These are phyloP conservation scores for Cheilosia soror DNA, from an alignment of 2,888 invertebrate genomes.

Conservation along the genomic window DNA sequence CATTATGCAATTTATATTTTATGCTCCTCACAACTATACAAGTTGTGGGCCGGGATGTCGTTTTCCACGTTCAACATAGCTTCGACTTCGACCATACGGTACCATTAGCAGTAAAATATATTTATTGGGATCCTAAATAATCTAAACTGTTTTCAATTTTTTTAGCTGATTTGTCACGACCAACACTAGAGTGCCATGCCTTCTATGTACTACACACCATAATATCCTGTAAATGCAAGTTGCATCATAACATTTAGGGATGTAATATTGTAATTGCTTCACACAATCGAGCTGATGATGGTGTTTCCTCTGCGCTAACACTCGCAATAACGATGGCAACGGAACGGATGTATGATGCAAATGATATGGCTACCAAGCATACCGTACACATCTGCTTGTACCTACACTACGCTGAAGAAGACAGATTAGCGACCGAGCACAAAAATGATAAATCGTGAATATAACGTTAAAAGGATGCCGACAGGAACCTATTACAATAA, in stretches of 20 bases:
- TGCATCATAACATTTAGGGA: conserved; percentile 43
- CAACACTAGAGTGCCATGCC: too few species aligned
- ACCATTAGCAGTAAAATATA: conserved; percentile 34
- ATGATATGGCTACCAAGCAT: conserved; percentile 30
- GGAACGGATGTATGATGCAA: conserved; percentile 26
- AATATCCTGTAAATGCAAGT: not conserved
- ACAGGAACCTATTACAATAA: conserved; percentile 45
- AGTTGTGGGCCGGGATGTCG: not conserved
- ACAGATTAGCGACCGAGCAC: conserved; percentile 41
- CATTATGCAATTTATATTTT: conserved; percentile 39
- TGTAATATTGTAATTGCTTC: conserved; percentile 22
- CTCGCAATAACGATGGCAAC: not conserved
- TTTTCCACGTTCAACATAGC: not conserved
- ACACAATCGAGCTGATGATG: conserved; percentile 34
- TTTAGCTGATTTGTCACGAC: too few species aligned
- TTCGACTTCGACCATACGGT: too few species aligned
- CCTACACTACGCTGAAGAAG: conserved; percentile 27
- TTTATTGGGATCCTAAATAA: conserved; percentile 53
- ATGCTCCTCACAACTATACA: conserved; percentile 7
- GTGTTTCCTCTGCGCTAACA: not conserved
- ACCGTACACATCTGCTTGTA: not conserved
- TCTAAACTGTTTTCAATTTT: conserved; percentile 30
- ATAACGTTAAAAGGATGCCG: conserved; percentile 7
- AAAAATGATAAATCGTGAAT: conserved; percentile 44
- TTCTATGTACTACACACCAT: too few species aligned